phyloP scores from a whole-genome alignment of 2,113 vertebrate species.

The Micromys minutus region DNA sequence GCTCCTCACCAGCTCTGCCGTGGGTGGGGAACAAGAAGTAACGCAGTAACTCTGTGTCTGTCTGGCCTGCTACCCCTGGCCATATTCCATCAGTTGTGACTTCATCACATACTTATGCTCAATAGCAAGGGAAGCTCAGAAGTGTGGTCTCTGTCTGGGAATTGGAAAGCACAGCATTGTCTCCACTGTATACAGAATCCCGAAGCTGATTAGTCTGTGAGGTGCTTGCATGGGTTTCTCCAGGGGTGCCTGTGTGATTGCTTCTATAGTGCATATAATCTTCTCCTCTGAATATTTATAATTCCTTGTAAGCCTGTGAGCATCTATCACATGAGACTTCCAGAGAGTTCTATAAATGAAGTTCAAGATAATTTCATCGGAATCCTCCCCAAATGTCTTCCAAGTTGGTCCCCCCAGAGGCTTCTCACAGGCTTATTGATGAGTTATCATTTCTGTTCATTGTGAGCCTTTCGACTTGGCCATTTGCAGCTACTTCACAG shows the following conservation, averaged over 20 bases:
- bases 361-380: background rate
- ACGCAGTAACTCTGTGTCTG: background rate
- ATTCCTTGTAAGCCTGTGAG: background rate
- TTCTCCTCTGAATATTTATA: background rate
- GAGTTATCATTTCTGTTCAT: background rate
- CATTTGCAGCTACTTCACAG: background rate
- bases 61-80: background rate
- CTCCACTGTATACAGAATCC: background rate
- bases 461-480: background rate
- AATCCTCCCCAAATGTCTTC: background rate
- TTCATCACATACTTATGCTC: background rate
- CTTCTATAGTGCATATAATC: background rate
- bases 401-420: background rate
- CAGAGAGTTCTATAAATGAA: background rate
- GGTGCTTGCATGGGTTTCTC: background rate
- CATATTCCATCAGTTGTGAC: background rate
- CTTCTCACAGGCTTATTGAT: background rate
- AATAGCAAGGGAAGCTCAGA: slow-evolving; percentile 8
- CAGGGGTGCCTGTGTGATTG: background rate
- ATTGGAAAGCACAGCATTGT: background rate
- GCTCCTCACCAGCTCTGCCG: background rate
- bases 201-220: background rate
- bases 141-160: background rate
- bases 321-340: background rate
- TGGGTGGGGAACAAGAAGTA: background rate